Conservation (phyloP, 2,888 invertebrate genomes). For the Amphipoea oculea region DNA sequence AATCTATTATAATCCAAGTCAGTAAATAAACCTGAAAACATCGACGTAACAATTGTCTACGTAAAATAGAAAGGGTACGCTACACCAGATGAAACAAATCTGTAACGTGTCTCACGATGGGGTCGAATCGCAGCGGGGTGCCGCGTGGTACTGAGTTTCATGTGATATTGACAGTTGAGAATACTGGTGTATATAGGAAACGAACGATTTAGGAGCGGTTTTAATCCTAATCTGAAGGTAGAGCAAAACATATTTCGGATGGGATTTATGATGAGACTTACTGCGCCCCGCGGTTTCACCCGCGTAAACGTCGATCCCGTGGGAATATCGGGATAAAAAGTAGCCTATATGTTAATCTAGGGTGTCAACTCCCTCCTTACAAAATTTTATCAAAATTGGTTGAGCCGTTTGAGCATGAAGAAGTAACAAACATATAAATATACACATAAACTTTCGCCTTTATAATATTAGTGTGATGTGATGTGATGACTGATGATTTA, state of each 20-base stretch:
- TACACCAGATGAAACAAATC: slow-evolving; percentile 9
- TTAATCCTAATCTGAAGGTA: neutral
- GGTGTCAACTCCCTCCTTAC: too few species aligned
- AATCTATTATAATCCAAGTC: slow-evolving; percentile 5
- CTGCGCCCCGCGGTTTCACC: too few species aligned
- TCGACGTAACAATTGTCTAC: slow-evolving; percentile 21
- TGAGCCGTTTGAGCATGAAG: too few species aligned
- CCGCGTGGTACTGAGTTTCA: slow-evolving; percentile 29
- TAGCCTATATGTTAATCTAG: too few species aligned
- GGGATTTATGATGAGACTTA: neutral
- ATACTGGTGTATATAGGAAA: neutral
- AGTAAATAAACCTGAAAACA: slow-evolving; percentile 28
- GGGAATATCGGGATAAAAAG: too few species aligned
- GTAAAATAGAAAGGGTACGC: slow-evolving; percentile 24
- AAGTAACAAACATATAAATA: too few species aligned
- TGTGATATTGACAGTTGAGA: slow-evolving; percentile 37
- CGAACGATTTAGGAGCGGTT: neutral
- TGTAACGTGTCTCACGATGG: slow-evolving; percentile 34
- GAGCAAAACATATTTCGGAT: neutral
- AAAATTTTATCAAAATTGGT: too few species aligned
- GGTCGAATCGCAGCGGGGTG: slow-evolving; percentile 51
- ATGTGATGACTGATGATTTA: neutral
- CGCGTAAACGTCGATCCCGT: too few species aligned
- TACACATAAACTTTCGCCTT: too few species aligned
- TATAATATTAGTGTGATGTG: too few species aligned